Evolutionary conservation across 2,113 vertebrate species (phyloP).

Genomic region (Emydocephalus ijimae): DNA sequence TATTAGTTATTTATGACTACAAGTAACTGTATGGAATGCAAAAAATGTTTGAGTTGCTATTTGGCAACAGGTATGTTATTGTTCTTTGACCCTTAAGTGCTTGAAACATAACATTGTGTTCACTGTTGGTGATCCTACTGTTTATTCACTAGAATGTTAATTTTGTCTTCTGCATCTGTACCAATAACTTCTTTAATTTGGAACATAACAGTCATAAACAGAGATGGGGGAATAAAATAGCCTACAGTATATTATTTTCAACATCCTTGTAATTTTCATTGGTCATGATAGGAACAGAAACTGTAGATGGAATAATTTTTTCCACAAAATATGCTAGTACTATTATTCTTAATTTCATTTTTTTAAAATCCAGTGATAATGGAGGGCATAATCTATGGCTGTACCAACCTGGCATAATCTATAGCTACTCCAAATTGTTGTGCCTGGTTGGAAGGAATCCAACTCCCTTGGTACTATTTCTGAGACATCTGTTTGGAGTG

Average conservation of each 20-base stretch:
- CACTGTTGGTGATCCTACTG: neutral
- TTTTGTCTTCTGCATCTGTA: neutral
- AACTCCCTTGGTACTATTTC: neutral
- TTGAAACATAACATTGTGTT: neutral
- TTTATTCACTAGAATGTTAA: neutral
- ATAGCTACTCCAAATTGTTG: neutral
- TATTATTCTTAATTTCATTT: neutral
- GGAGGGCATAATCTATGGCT: neutral
- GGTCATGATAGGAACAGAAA: neutral
- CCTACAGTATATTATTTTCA: neutral
- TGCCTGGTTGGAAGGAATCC: neutral
- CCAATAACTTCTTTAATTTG: neutral
- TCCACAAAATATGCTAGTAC: neutral
- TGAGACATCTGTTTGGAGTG: neutral
- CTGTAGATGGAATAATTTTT: neutral
- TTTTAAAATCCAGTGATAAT: neutral
- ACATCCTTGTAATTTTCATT: neutral
- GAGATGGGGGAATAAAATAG: neutral
- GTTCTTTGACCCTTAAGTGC: neutral
- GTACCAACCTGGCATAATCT: neutral
- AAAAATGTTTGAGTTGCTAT: conserved; percentile 20
- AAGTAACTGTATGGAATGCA: conserved; percentile 13
- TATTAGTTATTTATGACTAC: conserved; percentile 22
- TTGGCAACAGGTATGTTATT: neutral
- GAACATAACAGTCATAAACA: neutral